phyloP scores from a whole-genome alignment of 2,888 invertebrate genomes.

The Cosmia pyralina region DNA sequence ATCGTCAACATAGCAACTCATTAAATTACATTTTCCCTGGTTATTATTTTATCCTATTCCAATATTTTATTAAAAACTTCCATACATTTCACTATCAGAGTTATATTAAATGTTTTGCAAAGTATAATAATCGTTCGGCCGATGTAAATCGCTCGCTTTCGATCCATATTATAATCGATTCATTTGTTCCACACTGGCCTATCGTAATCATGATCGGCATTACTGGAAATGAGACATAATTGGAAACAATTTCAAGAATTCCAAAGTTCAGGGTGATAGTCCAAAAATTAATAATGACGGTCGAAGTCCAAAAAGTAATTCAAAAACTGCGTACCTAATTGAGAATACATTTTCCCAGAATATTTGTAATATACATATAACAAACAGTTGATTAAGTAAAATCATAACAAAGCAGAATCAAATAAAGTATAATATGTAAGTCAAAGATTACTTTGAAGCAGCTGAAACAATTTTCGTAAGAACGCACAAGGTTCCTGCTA shows the following conservation, averaged over 20 bases:
- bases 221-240: slow-evolving; percentile 19
- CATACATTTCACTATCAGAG: slow-evolving; percentile 43
- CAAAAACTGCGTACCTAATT: neutral
- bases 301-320: slow-evolving; percentile 21
- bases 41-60: slow-evolving; percentile 14
- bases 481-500: slow-evolving; percentile 5
- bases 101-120: slow-evolving; percentile 55
- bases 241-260: slow-evolving; percentile 1
- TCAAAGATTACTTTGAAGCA: slow-evolving; percentile 9
- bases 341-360: neutral
- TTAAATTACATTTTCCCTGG: slow-evolving; percentile 22
- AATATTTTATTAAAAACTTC: slow-evolving; percentile 39
- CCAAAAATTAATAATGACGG: slow-evolving; percentile 5
- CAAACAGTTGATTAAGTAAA: neutral
- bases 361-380: too few species aligned
- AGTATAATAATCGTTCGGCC: slow-evolving; percentile 49
- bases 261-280: slow-evolving; percentile 9
- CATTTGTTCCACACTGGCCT: slow-evolving; percentile 51
- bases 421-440: neutral
- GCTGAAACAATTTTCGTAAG: slow-evolving; percentile 21
- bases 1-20: slow-evolving; percentile 23
- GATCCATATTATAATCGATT: slow-evolving; percentile 60
- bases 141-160: slow-evolving; percentile 52
- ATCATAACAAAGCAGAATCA: neutral
- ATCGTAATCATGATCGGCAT: slow-evolving; percentile 45